Evolutionary conservation across 2,113 vertebrate species (phyloP), one percentile per base, ranked within the genome.

Genomic region (Engystomops pustulosus): DNA sequence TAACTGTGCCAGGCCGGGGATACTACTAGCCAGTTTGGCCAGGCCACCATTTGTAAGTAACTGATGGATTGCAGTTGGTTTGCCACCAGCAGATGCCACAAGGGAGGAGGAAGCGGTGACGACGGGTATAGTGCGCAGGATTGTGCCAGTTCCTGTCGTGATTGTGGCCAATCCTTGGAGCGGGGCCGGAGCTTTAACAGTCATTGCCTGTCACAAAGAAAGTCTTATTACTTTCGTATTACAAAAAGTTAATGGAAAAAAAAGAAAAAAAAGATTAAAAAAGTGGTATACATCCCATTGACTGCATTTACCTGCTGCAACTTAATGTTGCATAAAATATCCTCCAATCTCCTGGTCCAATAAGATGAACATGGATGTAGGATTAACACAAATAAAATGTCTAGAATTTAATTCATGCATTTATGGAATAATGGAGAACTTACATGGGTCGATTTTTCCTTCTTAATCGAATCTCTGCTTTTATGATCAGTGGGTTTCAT

Each of bases 51-150:
- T 99, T 18, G 94, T 94, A 83, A 99, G 95, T 80, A 99, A 92
- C 87, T 99, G 98, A 88, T 99, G 98, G 87, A 99, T 98, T 75
- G 97, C 95, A 0, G 96, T 96, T 88, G 95, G 95, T 87, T 99
- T 98, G 84, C 92, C 90, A 20, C 93, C 80, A 1, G 92, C 92
- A 0, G 91, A 84, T 72, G 91, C 80, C 7, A 94, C 95, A 85
- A 94, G 87, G 0, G 93, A 91, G 5, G 90, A 89, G 58, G 94
- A 87, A 0, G 95, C 91, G 41, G 97, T 93, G 89, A 96, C 93
- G 72, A 98, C 94, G 0, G 97, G 97, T 82, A 98, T 92, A 1
- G 97, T 94, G 4, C 97, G 94, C n/a, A 98, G 93, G 2, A 98
- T 87, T 1, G 96, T 92, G 62, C 93, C 93, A 0, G 92, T 76